A percentile compares a stretch with the other conserved stretches of the same genome.
phyloP scores from a whole-genome alignment of 2,113 vertebrate genomes.

The Taxidea taxus region DNA sequence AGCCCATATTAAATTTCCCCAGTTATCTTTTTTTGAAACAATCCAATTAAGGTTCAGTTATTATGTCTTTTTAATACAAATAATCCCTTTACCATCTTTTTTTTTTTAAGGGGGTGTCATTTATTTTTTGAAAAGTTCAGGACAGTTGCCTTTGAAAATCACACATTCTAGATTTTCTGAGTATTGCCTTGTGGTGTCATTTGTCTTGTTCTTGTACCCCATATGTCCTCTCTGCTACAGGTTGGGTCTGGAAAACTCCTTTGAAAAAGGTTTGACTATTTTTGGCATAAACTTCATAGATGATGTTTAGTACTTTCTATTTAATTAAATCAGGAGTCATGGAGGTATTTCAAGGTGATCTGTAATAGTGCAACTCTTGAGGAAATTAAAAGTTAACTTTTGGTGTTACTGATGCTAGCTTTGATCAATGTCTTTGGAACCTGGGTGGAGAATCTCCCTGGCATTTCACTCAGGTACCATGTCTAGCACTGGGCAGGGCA shows the following conservation, averaged over 20 bases:
- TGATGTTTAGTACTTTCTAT: background rate
- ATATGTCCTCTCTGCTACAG: background rate
- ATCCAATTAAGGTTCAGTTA: background rate
- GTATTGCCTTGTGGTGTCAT: background rate
- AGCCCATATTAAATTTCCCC: background rate
- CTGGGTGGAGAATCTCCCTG: background rate
- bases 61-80: background rate
- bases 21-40: background rate
- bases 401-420: background rate
- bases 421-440: background rate
- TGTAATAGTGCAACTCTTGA: background rate
- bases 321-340: background rate
- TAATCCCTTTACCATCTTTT: background rate
- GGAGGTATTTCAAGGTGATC: background rate
- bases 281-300: background rate
- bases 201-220: background rate
- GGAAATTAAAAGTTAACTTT: background rate
- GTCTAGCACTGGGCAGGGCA: background rate
- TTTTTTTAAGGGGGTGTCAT: background rate
- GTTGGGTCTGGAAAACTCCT: background rate
- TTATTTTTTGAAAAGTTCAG: background rate
- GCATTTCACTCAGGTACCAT: background rate
- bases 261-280: background rate
- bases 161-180: background rate
- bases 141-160: constrained; percentile 11